Conservation (phyloP, 2,797 vertebrate species). For the Silurus lanzhouensis region DNA sequence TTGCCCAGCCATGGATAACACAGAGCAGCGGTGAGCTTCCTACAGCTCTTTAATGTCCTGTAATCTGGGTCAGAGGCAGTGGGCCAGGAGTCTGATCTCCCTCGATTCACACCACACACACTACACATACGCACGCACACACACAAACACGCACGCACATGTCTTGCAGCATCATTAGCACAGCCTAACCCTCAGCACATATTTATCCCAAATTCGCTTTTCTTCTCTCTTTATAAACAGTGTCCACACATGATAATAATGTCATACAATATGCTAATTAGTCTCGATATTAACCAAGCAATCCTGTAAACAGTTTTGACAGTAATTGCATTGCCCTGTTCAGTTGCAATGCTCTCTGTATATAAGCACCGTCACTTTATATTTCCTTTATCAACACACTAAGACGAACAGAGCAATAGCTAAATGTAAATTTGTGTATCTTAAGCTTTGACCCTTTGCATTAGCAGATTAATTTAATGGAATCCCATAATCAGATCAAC, state of each 20-base stretch:
- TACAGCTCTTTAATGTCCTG: slow-evolving; percentile 55
- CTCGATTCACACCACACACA: slow-evolving; percentile 27
- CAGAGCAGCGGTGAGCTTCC: slow-evolving; percentile 27
- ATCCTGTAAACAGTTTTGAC: background rate
- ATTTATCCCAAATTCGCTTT: slow-evolving; percentile 3
- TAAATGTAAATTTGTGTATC: slow-evolving; percentile 14
- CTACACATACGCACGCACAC: slow-evolving; percentile 28
- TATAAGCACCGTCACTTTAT: background rate
- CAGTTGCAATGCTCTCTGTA: too few relatives aligned
- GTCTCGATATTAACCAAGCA: background rate
- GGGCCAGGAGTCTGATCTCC: slow-evolving; percentile 34
- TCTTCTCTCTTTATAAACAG: background rate
- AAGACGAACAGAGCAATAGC: slow-evolving; percentile 17
- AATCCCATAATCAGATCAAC: slow-evolving; percentile 55
- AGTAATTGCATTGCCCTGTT: background rate
- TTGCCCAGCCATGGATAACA: slow-evolving; percentile 37
- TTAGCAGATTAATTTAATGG: slow-evolving; percentile 56
- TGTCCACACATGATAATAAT: background rate
- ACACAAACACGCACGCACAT: background rate
- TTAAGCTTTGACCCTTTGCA: slow-evolving; percentile 42
- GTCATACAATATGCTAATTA: background rate
- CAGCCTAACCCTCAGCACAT: slow-evolving; percentile 6
- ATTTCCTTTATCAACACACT: background rate
- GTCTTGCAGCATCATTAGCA: slow-evolving; percentile 24
- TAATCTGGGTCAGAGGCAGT: slow-evolving; percentile 54